A percentile compares a stretch with the other conserved stretches of the same genome.
Evolutionary conservation across 2,888 invertebrate species (phyloP).

Genomic region (Heliconius ismenius): DNA sequence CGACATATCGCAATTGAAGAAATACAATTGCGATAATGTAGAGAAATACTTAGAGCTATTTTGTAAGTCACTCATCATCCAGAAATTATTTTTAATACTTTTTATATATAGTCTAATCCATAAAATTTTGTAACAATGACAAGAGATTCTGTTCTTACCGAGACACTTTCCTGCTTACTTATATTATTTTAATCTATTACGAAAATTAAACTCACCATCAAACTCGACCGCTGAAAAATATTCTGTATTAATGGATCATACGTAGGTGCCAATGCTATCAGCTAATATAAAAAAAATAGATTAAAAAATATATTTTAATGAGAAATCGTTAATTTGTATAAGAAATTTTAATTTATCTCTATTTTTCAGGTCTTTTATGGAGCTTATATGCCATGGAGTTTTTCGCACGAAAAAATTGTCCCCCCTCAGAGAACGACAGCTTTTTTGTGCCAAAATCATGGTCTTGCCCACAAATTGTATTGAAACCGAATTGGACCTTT

Average conservation of each 20-base stretch:
- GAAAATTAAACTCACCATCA: too few species aligned
- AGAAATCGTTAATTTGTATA: too few species aligned
- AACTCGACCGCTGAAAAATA: too few species aligned
- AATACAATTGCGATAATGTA: background rate
- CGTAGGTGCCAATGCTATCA: too few species aligned
- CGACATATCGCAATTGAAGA: background rate
- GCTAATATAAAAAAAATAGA: too few species aligned
- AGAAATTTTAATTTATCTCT: constrained; percentile 25
- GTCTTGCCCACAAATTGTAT: constrained; percentile 72
- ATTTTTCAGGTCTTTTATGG: constrained; percentile 79
- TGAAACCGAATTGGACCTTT: constrained; percentile 74
- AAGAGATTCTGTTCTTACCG: too few species aligned
- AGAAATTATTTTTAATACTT: background rate
- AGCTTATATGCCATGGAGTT: constrained; percentile 93
- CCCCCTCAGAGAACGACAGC: constrained; percentile 71
- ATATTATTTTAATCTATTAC: too few species aligned
- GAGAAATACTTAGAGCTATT: background rate
- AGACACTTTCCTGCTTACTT: too few species aligned
- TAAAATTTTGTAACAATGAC: too few species aligned
- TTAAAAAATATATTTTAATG: too few species aligned
- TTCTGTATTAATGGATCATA: too few species aligned
- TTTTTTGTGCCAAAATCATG: constrained; percentile 76
- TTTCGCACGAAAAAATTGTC: constrained; percentile 90
- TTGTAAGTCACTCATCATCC: constrained; percentile 30
- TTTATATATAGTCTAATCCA: too few species aligned